Base-by-base conservation (phyloP, 2,888 invertebrate genomes). In the Drosophila anomalata region DNA sequence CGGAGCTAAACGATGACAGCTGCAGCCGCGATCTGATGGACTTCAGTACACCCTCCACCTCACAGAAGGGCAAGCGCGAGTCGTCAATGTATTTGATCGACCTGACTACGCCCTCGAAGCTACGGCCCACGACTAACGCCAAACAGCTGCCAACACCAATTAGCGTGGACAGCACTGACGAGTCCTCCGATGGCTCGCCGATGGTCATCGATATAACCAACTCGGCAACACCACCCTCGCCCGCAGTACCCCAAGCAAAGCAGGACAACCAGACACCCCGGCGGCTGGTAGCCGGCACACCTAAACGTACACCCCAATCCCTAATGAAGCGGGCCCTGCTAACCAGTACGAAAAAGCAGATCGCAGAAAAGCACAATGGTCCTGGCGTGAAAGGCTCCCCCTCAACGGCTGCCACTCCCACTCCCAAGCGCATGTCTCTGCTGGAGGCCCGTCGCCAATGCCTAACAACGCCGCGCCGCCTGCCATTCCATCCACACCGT, bases 1-100 rank as follows among this genome's bases (percentile, higher is more conserved):
- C 79, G 8, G 81, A 87, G 41, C 41, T 75, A 2, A 87, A 84
- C 53, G 75, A 86, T 3, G 81, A 82, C 4, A 87, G 83, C 41
- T 78, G 77, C 31, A 87, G 88, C 56, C 73, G 69, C 2, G 82
- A 90, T 50, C 51, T 84, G 9, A 62, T 79, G 20, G 82, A 79
- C 47, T 86, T 79, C 54, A 60, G 81, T 12, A 90, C 90, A 11
- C 90, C 90, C 2, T 84, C 87, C 12, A 87, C 90, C 17, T 84
- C 86, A 5, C 76, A 75, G 36, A 87, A 80, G 48, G 58, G 48
- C 20, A 75, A 62, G 31, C 62, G 57, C 14, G 76, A 77, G 26
- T 73, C 86, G 1, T 91, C 91, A 2, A 91, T 91, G 91, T 86
- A 80, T 82, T 68, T 91, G 26, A 87, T 91, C 48, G 91, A 91